A percentile compares a stretch with the other conserved stretches of the same genome.
phyloP scores from a whole-genome alignment of 2,797 vertebrate genomes.

The Tenualosa ilisha region DNA sequence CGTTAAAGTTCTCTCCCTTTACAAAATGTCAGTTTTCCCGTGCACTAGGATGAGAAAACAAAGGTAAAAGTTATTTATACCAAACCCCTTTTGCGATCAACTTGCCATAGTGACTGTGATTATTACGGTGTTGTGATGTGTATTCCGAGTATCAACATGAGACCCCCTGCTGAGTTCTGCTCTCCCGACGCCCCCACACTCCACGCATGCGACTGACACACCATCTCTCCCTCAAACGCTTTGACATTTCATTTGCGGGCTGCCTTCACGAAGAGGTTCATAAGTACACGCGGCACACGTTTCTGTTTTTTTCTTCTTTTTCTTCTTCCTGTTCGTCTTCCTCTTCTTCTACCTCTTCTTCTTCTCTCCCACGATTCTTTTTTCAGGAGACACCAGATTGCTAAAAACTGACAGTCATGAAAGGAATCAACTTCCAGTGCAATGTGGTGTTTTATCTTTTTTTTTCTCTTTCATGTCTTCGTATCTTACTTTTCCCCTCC shows the following conservation, averaged over 20 bases:
- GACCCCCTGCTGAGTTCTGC: not conserved
- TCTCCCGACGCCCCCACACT: not conserved
- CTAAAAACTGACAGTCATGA: conserved; percentile 44
- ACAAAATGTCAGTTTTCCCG: not conserved
- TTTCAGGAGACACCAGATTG: conserved; percentile 41
- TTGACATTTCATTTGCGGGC: conserved; percentile 47
- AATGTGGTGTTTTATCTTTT: conserved; percentile 21
- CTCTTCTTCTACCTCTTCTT: not conserved
- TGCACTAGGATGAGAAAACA: not conserved
- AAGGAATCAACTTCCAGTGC: conserved; percentile 10
- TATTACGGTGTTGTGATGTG: not conserved
- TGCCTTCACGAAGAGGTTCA: conserved; percentile 44
- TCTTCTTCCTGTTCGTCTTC: not conserved
- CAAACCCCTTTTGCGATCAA: not conserved
- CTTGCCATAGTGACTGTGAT: not conserved
- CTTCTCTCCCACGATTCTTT: conserved; percentile 47
- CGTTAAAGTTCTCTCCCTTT: not conserved
- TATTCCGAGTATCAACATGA: not conserved
- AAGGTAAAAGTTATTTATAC: not conserved
- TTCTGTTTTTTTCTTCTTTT: not conserved
- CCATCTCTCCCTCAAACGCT: conserved; percentile 26
- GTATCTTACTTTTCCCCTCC: conserved; percentile 28
- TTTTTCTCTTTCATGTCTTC: conserved; percentile 27
- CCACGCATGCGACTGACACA: not conserved
- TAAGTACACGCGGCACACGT: conserved; percentile 46